A percentile compares a stretch with the other conserved stretches of the same genome.
Evolutionary conservation across 2,888 invertebrate species (phyloP).

Genomic region (Rhagophthalmus giganteus): DNA sequence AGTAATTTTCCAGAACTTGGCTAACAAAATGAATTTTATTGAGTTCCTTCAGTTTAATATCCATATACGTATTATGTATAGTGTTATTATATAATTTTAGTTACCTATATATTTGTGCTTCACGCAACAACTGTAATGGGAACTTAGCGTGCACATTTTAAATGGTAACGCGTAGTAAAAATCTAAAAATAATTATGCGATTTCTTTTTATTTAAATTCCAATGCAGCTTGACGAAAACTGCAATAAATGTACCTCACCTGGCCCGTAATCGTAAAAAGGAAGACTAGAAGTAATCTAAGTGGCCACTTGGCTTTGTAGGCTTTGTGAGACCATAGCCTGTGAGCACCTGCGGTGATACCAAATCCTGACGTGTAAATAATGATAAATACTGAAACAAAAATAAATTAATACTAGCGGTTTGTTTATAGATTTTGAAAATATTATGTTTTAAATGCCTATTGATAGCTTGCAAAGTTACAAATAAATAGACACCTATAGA

Average conservation of each 20-base stretch:
- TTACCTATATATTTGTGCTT: too few species aligned
- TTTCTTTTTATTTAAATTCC: too few species aligned
- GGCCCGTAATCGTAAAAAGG: conserved; percentile 78
- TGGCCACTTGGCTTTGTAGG: conserved; percentile 74
- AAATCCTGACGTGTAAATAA: conserved; percentile 74
- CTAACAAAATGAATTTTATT: too few species aligned
- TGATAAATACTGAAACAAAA: conserved; percentile 59
- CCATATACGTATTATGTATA: not conserved
- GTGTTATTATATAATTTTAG: not conserved
- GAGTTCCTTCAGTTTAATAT: too few species aligned
- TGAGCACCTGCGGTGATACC: conserved; percentile 84
- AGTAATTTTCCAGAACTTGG: too few species aligned
- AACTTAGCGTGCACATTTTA: not conserved
- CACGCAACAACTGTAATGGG: not conserved
- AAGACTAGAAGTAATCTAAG: conserved; percentile 68
- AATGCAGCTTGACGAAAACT: not conserved
- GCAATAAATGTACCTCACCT: conserved; percentile 58
- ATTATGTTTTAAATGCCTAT: too few species aligned
- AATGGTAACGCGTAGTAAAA: too few species aligned
- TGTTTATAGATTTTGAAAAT: too few species aligned
- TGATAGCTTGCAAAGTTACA: too few species aligned
- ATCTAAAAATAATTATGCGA: too few species aligned
- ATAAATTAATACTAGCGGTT: too few species aligned
- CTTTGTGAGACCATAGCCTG: conserved; percentile 78
- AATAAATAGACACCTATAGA: too few species aligned